Conservation (phyloP, 1,140 invertebrate genomes). For the Camponotus vicinus region DNA sequence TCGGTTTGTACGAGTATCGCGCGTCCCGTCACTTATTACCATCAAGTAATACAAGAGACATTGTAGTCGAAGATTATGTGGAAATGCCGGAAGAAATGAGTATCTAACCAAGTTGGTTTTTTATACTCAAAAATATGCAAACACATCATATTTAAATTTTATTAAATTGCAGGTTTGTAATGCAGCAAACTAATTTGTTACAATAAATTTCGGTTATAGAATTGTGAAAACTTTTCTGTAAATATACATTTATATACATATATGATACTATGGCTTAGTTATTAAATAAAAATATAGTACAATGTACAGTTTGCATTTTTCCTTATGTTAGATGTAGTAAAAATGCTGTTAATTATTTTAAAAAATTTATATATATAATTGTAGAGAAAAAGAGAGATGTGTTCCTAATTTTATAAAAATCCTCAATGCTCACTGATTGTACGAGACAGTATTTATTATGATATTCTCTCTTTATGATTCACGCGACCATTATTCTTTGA, state of each 20-base stretch:
- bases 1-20: constrained; percentile 90
- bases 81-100: background rate
- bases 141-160: constrained; percentile 64
- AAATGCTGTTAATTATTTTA: constrained; percentile 70
- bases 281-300: constrained; percentile 78
- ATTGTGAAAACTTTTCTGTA: constrained; percentile 58
- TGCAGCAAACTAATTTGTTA: constrained; percentile 60
- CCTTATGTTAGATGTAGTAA: constrained; percentile 64
- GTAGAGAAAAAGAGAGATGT: constrained; percentile 20
- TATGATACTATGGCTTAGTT: constrained; percentile 74
- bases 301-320: constrained; percentile 76
- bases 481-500: constrained; percentile 24
- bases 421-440: constrained; percentile 24
- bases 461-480: constrained; percentile 49
- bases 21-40: constrained; percentile 85
- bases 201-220: constrained; percentile 53
- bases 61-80: constrained; percentile 55
- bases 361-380: constrained; percentile 25
- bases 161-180: constrained; percentile 68
- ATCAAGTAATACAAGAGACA: constrained; percentile 10
- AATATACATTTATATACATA: constrained; percentile 78
- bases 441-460: constrained; percentile 33
- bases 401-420: constrained; percentile 54
- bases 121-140: background rate
- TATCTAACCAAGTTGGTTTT: background rate